These are phyloP conservation scores for Monodelphis domestica DNA, from an alignment of 2,797 vertebrate genomes.

Conservation along the genomic window DNA sequence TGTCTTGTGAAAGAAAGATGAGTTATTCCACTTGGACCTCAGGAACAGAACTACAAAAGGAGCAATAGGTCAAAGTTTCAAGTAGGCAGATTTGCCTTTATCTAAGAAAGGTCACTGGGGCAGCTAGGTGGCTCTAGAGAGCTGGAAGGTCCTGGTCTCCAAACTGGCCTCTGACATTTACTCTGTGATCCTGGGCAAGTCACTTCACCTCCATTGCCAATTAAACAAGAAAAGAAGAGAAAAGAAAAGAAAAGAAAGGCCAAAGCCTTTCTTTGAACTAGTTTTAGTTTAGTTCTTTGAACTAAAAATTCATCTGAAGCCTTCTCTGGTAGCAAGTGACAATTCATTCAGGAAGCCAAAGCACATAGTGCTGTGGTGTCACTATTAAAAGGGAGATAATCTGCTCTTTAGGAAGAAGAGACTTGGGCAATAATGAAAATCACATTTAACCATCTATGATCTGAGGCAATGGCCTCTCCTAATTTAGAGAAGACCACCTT, in stretches of 20 bases:
- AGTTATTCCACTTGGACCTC: not conserved
- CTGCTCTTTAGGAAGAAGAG: not conserved
- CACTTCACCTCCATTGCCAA: too few relatives aligned
- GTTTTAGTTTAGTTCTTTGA: too few relatives aligned
- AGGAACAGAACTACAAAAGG: constrained; percentile 12
- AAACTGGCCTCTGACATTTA: too few relatives aligned
- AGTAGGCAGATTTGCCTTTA: constrained; percentile 27
- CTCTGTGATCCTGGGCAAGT: too few relatives aligned
- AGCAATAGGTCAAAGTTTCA: not conserved
- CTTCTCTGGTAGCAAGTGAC: constrained; percentile 64
- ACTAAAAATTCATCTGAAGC: constrained; percentile 59
- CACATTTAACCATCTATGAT: not conserved
- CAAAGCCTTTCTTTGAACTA: too few relatives aligned
- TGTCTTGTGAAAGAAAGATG: not conserved
- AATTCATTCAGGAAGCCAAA: constrained; percentile 54
- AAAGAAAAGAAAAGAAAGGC: too few relatives aligned
- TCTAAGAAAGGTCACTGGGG: constrained; percentile 48
- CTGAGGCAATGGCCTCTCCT: not conserved
- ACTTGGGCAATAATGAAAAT: not conserved
- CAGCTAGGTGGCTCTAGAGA: too few relatives aligned
- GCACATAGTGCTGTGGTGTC: not conserved
- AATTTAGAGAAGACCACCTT: not conserved
- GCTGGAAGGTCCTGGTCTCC: too few relatives aligned
- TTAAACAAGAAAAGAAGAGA: too few relatives aligned
- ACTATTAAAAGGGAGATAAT: not conserved